These are phyloP conservation scores for Protaetia brevitarsis DNA, from an alignment of 1,140 invertebrate genomes.

Conservation along the genomic window DNA sequence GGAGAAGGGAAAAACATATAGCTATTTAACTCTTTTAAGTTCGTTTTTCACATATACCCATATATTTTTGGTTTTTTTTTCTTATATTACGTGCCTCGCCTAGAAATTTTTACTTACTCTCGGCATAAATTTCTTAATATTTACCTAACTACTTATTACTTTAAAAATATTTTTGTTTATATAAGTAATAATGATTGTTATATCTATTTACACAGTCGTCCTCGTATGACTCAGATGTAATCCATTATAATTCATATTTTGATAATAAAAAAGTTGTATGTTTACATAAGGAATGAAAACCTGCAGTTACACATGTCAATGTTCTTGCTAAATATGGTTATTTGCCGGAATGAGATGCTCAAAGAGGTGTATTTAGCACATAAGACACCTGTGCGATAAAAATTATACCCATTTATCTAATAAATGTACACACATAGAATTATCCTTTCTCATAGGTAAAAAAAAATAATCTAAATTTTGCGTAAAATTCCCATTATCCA, in stretches of 20 bases:
- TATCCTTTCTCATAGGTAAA: no score
- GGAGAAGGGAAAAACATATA: background rate
- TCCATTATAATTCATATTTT: constrained; percentile 5
- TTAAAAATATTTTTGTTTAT: constrained; percentile 18
- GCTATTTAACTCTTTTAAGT: background rate
- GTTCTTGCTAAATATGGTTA: no score
- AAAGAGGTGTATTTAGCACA: no score
- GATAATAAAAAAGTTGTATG: background rate
- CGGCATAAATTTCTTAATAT: constrained; percentile 11
- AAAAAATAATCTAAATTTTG: no score
- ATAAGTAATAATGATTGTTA: constrained; percentile 8
- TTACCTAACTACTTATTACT: constrained; percentile 3
- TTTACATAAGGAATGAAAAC: background rate
- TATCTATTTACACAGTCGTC: background rate
- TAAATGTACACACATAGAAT: no score
- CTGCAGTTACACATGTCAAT: constrained; percentile 6
- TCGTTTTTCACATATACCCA: background rate
- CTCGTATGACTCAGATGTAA: background rate
- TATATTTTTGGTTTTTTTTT: constrained; percentile 14
- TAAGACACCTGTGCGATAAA: no score
- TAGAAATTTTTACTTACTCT: constrained; percentile 8
- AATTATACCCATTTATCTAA: no score
- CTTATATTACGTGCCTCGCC: constrained; percentile 12
- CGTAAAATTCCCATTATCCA: no score
- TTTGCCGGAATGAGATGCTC: no score